Conservation (phyloP, 2,888 invertebrate species). For the Suillia variegata region DNA sequence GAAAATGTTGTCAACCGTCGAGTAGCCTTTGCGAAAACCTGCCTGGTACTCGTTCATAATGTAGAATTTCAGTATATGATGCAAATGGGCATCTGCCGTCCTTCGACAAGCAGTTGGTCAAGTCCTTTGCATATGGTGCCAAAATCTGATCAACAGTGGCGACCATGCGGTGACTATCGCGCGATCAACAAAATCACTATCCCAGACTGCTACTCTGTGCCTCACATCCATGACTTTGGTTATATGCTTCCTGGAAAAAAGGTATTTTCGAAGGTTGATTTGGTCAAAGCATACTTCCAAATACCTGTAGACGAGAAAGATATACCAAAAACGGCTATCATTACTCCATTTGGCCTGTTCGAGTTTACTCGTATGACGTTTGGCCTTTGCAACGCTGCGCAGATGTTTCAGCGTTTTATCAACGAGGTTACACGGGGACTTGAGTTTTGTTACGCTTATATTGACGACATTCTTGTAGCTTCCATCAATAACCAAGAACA, state of each 20-base stretch:
- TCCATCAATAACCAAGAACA: slow-evolving; percentile 31
- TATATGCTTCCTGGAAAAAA: background rate
- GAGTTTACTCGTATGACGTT: slow-evolving; percentile 45
- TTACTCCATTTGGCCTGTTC: slow-evolving; percentile 52
- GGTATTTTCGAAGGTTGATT: slow-evolving; percentile 30
- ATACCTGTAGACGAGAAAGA: slow-evolving; percentile 48
- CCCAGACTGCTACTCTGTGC: slow-evolving; percentile 22
- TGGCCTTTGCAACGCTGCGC: slow-evolving; percentile 47
- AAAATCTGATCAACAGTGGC: slow-evolving; percentile 20
- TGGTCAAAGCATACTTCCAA: slow-evolving; percentile 46
- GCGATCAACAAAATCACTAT: slow-evolving; percentile 16
- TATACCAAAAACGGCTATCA: slow-evolving; percentile 52
- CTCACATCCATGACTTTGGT: slow-evolving; percentile 10
- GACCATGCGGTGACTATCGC: slow-evolving; percentile 20
- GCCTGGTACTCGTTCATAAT: background rate
- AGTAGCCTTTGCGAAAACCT: slow-evolving; percentile 16
- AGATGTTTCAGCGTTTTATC: slow-evolving; percentile 57
- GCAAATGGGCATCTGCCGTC: slow-evolving; percentile 16
- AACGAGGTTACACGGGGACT: slow-evolving; percentile 34
- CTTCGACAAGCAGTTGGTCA: slow-evolving; percentile 22
- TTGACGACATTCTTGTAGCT: slow-evolving; percentile 45
- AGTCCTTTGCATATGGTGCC: slow-evolving; percentile 20
- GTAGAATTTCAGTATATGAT: slow-evolving; percentile 18
- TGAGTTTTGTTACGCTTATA: slow-evolving; percentile 38
- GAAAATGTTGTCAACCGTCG: too few relatives aligned